phyloP scores from a whole-genome alignment of 2,113 vertebrate species.

The Elanoides forficatus region DNA sequence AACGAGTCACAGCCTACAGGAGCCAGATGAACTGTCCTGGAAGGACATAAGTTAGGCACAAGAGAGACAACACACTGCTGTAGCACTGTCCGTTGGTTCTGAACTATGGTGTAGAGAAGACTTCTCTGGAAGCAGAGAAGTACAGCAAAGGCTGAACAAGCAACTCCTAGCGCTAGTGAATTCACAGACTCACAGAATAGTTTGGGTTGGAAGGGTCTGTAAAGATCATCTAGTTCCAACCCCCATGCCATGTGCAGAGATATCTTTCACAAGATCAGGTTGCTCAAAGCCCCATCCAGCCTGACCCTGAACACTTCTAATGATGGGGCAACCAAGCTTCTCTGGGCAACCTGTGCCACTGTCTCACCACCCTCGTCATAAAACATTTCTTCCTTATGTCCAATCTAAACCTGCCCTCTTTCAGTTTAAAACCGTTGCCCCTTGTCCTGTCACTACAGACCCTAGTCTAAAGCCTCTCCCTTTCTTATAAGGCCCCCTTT shows the following conservation, averaged over 20 bases:
- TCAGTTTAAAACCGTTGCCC: too few species aligned
- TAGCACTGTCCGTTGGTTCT: not conserved
- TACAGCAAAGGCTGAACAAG: not conserved
- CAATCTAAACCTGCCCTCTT: too few species aligned
- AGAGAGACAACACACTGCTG: rapidly evolving
- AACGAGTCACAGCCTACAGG: not conserved
- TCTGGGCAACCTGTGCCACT: too few species aligned
- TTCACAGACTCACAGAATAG: too few species aligned
- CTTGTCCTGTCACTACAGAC: too few species aligned
- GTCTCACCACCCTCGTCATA: too few species aligned
- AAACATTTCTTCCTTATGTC: too few species aligned
- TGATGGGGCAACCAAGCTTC: too few species aligned
- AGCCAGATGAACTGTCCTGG: not conserved
- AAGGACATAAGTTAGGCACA: not conserved
- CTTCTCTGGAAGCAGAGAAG: not conserved
- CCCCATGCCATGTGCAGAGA: not conserved
- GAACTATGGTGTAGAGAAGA: too few species aligned
- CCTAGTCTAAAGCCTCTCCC: too few species aligned
- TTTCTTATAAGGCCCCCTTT: too few species aligned
- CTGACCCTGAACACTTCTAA: not conserved
- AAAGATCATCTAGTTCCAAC: not conserved
- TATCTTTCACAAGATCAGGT: not conserved
- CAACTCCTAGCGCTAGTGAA: not conserved
- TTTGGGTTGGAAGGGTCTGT: not conserved
- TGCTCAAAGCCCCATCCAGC: not conserved